phyloP scores from a whole-genome alignment of 2,113 vertebrate species.

The Myxocyprinus asiaticus region DNA sequence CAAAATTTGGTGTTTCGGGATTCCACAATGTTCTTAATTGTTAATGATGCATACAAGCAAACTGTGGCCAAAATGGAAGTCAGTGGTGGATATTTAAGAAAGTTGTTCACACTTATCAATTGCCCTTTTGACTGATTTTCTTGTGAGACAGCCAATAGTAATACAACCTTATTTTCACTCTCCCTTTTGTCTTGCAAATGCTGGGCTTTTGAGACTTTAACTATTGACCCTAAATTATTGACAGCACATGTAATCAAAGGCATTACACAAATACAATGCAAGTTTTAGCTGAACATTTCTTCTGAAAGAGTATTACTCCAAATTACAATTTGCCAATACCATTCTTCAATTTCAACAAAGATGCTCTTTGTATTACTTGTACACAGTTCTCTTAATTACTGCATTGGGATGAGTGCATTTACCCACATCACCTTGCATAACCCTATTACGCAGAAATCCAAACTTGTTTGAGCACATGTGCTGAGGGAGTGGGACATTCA shows the following conservation, averaged over 20 bases:
- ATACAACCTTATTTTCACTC: background rate
- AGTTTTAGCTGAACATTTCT: slow-evolving; percentile 7
- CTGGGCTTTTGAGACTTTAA: slow-evolving; percentile 3
- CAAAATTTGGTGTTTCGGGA: background rate
- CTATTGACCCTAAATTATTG: background rate
- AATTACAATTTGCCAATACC: background rate
- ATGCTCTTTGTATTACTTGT: slow-evolving; percentile 20
- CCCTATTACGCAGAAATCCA: slow-evolving; percentile 32
- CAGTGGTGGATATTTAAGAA: background rate
- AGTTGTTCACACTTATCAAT: background rate
- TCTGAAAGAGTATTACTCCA: slow-evolving; percentile 7
- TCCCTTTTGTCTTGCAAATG: background rate
- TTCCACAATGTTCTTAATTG: background rate
- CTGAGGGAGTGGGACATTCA: background rate
- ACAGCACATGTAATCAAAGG: slow-evolving; percentile 12
- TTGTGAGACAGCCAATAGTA: background rate
- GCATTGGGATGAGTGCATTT: slow-evolving; percentile 9
- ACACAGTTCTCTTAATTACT: background rate
- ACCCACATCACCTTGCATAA: slow-evolving; percentile 31
- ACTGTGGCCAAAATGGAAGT: background rate
- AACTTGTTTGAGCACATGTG: slow-evolving; percentile 7
- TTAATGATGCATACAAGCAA: slow-evolving; percentile 7
- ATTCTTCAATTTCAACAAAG: slow-evolving; percentile 5
- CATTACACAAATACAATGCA: slow-evolving; percentile 6
- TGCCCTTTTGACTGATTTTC: background rate